Conservation (phyloP, 2,888 invertebrate genomes). For the Metallyticus violacea region DNA sequence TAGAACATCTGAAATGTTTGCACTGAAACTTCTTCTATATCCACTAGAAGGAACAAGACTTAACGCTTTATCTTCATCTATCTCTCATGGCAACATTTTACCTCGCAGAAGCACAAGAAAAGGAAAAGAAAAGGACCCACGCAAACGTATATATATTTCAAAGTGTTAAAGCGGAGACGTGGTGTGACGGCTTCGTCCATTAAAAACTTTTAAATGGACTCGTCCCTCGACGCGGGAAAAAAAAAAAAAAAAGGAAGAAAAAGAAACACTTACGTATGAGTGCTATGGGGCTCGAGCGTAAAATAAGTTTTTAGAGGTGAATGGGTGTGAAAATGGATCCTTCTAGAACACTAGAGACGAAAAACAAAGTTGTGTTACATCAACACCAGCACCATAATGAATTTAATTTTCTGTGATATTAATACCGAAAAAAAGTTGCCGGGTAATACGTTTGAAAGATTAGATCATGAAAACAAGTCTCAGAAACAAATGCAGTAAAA, state of each 20-base stretch:
- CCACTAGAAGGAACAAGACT: not conserved
- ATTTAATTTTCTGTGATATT: too few relatives aligned
- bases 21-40: not conserved
- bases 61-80: not conserved
- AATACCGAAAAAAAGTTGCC: too few relatives aligned
- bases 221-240: not conserved
- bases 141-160: not conserved
- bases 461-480: too few relatives aligned
- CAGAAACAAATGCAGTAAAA: too few relatives aligned
- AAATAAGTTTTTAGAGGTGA: not conserved
- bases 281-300: too few relatives aligned
- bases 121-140: not conserved
- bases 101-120: too few relatives aligned
- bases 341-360: too few relatives aligned
- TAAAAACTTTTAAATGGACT: not conserved
- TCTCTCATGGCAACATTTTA: too few relatives aligned
- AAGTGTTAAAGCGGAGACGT: not conserved
- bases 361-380: too few relatives aligned
- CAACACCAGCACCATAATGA: too few relatives aligned
- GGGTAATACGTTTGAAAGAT: too few relatives aligned
- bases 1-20: not conserved
- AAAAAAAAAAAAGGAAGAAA: not conserved
- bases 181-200: not conserved
- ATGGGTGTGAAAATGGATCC: not conserved
- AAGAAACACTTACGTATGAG: not conserved